A percentile compares a stretch with the other conserved stretches of the same genome.
Conservation (phyloP, 2,797 vertebrate genomes). For the Acipenser transmontanus region DNA sequence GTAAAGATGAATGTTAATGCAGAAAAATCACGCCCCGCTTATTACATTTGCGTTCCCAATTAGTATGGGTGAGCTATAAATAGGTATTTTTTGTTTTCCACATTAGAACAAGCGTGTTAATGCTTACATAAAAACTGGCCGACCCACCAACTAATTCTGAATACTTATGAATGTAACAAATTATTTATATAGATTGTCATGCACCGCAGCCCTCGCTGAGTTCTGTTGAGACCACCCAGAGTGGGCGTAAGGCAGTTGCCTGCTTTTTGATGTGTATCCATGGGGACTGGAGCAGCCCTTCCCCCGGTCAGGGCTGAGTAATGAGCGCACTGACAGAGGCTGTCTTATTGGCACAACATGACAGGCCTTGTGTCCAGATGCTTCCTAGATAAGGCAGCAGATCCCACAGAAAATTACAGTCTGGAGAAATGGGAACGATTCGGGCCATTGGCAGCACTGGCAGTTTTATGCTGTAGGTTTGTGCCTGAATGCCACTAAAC, state of each 20-base stretch:
- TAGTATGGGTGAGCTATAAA: too few species aligned
- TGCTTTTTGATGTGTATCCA: slow-evolving; percentile 44
- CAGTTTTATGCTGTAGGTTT: background rate
- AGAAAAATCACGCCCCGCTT: too few species aligned
- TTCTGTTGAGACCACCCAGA: slow-evolving; percentile 54
- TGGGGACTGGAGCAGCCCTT: slow-evolving; percentile 4
- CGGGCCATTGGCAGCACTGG: background rate
- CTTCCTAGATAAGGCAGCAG: slow-evolving; percentile 51
- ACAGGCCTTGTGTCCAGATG: slow-evolving; percentile 48
- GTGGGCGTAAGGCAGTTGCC: slow-evolving; percentile 30
- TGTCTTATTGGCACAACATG: slow-evolving; percentile 24
- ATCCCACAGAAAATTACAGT: slow-evolving; percentile 21
- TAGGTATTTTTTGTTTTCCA: too few species aligned
- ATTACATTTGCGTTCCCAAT: too few species aligned
- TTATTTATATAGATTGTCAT: background rate
- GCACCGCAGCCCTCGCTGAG: slow-evolving; percentile 29
- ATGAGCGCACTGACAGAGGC: slow-evolving; percentile 12
- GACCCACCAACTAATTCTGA: background rate
- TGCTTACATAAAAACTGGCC: background rate
- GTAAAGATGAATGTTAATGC: too few species aligned
- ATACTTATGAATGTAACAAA: background rate
- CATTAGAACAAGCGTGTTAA: too few species aligned
- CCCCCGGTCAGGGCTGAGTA: background rate
- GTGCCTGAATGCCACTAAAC: background rate
- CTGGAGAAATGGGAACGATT: slow-evolving; percentile 7